These are phyloP conservation scores for Caenorhabditis parvicauda DNA, from an alignment of 2,888 invertebrate genomes.

Conservation along the genomic window DNA sequence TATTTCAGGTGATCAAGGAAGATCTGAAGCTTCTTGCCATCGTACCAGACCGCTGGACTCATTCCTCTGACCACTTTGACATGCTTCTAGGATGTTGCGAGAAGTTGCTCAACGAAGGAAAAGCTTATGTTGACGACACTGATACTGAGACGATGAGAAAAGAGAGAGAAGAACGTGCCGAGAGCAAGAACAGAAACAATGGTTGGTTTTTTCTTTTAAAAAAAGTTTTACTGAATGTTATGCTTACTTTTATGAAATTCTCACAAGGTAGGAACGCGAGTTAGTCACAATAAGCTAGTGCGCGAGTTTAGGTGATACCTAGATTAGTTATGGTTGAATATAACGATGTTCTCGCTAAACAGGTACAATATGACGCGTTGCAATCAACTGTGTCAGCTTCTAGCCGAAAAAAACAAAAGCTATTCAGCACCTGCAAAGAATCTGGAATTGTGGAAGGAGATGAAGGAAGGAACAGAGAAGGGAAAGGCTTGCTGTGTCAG, in stretches of 20 bases:
- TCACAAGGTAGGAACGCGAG: no score
- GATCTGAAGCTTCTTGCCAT: slow-evolving; percentile 88
- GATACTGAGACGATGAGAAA: slow-evolving; percentile 89
- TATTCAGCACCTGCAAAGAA: slow-evolving; percentile 78
- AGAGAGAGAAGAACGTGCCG: slow-evolving; percentile 83
- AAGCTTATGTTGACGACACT: slow-evolving; percentile 94
- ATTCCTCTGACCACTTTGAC: slow-evolving; percentile 95
- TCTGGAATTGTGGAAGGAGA: slow-evolving; percentile 85
- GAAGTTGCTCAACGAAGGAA: slow-evolving; percentile 77
- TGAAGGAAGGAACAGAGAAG: slow-evolving; percentile 78
- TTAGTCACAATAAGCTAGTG: no score
- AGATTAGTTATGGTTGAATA: no score
- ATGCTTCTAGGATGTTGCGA: slow-evolving; percentile 83
- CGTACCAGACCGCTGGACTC: slow-evolving; percentile 85
- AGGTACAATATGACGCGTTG: no score
- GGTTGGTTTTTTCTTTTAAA: slow-evolving; percentile 26
- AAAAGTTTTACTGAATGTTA: no score
- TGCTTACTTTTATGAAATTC: no score
- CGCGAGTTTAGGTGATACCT: no score
- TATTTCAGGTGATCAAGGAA: slow-evolving; percentile 75
- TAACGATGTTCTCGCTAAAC: no score
- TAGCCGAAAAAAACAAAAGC: no score
- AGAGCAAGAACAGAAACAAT: slow-evolving; percentile 69
- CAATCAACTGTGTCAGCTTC: no score
- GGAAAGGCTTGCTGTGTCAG: slow-evolving; percentile 90